Conservation (phyloP, 2,888 invertebrate species). For the Amphimallon solstitiale region DNA sequence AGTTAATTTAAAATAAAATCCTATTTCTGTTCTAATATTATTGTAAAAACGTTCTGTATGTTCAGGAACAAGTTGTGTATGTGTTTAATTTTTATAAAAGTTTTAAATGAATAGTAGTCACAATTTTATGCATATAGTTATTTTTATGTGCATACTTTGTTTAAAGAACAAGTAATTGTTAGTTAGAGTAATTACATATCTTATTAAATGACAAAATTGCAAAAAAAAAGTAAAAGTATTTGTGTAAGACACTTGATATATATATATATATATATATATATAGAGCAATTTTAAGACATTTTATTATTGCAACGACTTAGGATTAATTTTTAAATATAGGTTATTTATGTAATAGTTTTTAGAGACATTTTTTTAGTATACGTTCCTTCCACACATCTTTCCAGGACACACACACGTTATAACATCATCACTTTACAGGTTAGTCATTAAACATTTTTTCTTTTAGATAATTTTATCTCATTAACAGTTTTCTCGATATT, state of each 20-base stretch:
- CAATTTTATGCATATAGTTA: slow-evolving; percentile 31
- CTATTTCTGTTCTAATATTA: slow-evolving; percentile 31
- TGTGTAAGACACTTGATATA: slow-evolving; percentile 38
- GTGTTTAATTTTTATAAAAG: slow-evolving; percentile 39
- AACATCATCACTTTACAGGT: slow-evolving; percentile 38
- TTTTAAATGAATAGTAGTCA: slow-evolving; percentile 28
- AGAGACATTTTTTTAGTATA: slow-evolving; percentile 34
- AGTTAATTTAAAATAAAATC: slow-evolving; percentile 25
- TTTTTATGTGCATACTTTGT: slow-evolving; percentile 30
- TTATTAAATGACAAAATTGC: slow-evolving; percentile 28
- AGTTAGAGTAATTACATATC: slow-evolving; percentile 39
- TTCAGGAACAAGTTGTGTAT: slow-evolving; percentile 32
- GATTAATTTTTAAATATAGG: slow-evolving; percentile 39
- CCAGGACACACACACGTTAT: slow-evolving; percentile 35
- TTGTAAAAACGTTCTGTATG: slow-evolving; percentile 34
- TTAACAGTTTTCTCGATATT: not conserved
- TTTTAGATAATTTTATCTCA: slow-evolving; percentile 1
- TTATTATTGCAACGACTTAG: slow-evolving; percentile 42
- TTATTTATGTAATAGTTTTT: slow-evolving; percentile 39
- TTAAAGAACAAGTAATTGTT: slow-evolving; percentile 31
- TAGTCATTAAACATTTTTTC: slow-evolving; percentile 31
- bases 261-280: no score
- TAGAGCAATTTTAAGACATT: slow-evolving; percentile 40
- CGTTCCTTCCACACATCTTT: slow-evolving; percentile 38
- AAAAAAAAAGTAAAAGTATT: slow-evolving; percentile 34